Base-by-base conservation (phyloP, 1,140 invertebrate genomes). In the Cyrtorhinus lividipennis region DNA sequence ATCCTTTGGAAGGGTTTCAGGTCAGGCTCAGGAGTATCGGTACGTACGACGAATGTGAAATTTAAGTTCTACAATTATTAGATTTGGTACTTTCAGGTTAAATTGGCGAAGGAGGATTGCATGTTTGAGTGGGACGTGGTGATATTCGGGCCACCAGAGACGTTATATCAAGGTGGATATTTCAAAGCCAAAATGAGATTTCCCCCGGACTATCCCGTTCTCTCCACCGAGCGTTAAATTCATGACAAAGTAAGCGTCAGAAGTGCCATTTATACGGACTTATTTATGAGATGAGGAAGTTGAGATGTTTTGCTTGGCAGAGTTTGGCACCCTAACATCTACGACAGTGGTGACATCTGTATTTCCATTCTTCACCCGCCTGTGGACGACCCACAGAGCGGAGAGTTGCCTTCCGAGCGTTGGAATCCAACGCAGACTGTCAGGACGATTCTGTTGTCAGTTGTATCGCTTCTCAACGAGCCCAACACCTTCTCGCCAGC, bases 381-480 rank as follows among this genome's bases (percentile, higher is more conserved):
- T 24, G 85, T 97, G 57, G 95, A 98, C 76, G 95, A 99, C 78
- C 95, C 95, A 46, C 95, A 98, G 72, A 95, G 90, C 69, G 95
- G 95, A 2, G 96, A 99, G 75, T 75, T 98, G 68, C 92, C 95
- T 0, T 98, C 92, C 76, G 95, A 99, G 78, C 86, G 95, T 73
- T 99, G 96, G 95, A 99, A 99, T 80, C 96, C 96, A 24, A 98
- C 96, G 61, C 96, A 99, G 78, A 98, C 92, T 73, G 95, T 98
- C 63, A 85, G 83, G 82, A 98, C 95, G 60, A 93, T 99, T 70
- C 77, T 99, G 61, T 80, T 99, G 27, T 97, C 93, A 66, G 95
- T 99, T 53, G 98, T 99, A 68, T 98, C 95, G 20, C 79, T 99
- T 53, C 79, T 99, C 66, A 98, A 98, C 77, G 96, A 99, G 76